Evolutionary conservation across 2,113 vertebrate genomes (phyloP).

Genomic region (Gallinago paraguaiae): DNA sequence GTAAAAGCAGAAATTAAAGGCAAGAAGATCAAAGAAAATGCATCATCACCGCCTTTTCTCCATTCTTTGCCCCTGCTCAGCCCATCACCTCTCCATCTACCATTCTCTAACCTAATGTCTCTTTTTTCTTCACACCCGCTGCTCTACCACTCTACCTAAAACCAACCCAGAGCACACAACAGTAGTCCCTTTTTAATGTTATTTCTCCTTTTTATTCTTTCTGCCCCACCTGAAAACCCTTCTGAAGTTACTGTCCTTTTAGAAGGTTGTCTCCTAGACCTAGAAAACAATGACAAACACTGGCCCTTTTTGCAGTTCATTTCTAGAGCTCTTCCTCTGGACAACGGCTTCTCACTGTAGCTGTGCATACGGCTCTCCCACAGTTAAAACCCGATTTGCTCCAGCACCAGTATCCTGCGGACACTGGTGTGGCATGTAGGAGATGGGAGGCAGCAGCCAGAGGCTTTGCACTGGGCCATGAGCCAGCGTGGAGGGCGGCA

Average conservation of each 20-base stretch:
- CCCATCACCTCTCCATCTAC: background rate
- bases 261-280: background rate
- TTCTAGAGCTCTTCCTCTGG: background rate
- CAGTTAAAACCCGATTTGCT: accelerated
- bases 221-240: background rate
- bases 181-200: background rate
- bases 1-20: background rate
- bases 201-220: background rate
- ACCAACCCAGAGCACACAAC: background rate
- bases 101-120: background rate
- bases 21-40: background rate
- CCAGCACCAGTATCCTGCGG: background rate
- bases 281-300: background rate
- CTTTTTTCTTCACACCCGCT: background rate
- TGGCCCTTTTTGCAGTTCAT: background rate
- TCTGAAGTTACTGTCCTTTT: background rate
- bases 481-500: accelerated
- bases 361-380: background rate
- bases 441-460: background rate
- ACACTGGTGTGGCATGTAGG: accelerated
- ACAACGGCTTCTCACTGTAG: background rate
- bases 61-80: background rate
- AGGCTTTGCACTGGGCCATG: background rate
- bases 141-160: background rate
- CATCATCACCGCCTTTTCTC: background rate